A percentile compares a stretch with the other conserved stretches of the same genome.
phyloP scores from a whole-genome alignment of 2,888 invertebrate genomes.

The Troglohyphantes excavatus region DNA sequence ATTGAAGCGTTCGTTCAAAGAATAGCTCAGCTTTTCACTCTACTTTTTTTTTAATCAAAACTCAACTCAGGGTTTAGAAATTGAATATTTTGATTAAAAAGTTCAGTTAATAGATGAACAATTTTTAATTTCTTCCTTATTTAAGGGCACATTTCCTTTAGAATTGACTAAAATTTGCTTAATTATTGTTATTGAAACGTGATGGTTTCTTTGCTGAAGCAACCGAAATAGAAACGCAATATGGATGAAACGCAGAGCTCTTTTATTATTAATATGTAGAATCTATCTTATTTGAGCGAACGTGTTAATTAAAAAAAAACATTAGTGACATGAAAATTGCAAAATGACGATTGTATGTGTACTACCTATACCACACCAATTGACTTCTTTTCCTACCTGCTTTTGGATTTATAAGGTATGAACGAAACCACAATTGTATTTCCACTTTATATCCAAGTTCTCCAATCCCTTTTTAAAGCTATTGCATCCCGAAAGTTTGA shows the following conservation, averaged over 20 bases:
- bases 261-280: too few relatives aligned
- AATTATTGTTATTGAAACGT: too few relatives aligned
- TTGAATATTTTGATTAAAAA: too few relatives aligned
- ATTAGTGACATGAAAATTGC: not conserved
- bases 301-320: not conserved
- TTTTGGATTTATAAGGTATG: slow-evolving; percentile 2
- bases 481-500: not conserved
- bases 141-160: too few relatives aligned
- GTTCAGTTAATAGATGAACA: too few relatives aligned
- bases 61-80: too few relatives aligned
- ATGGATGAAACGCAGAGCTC: too few relatives aligned
- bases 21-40: not conserved
- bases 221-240: too few relatives aligned
- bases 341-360: not conserved
- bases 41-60: not conserved
- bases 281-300: not conserved
- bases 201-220: too few relatives aligned
- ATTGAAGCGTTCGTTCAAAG: slow-evolving; percentile 9
- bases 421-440: not conserved
- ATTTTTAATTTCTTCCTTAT: too few relatives aligned
- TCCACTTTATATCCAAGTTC: slow-evolving; percentile 6
- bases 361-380: slow-evolving; percentile 7
- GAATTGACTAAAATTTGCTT: too few relatives aligned
- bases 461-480: not conserved
- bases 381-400: not conserved